These are phyloP conservation scores for Tangachromis dhanisi DNA, from an alignment of 2,113 vertebrate genomes.

Conservation along the genomic window DNA sequence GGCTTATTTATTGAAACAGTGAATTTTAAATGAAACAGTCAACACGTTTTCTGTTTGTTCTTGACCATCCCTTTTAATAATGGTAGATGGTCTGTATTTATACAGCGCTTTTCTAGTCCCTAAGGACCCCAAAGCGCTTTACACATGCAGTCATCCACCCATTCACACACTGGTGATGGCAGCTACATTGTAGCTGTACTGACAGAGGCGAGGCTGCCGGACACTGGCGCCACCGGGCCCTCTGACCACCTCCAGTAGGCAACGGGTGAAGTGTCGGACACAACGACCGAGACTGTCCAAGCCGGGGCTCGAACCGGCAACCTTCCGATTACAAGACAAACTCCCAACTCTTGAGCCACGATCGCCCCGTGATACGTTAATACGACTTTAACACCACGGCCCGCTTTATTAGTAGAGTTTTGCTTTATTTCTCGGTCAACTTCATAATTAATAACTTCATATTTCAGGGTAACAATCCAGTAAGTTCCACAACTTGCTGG, in stretches of 20 bases:
- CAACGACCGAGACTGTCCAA: rapidly evolving
- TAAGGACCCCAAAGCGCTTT: rapidly evolving
- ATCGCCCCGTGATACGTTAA: rapidly evolving
- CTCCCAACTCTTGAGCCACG: background rate
- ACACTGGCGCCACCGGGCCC: background rate
- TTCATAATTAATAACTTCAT: background rate
- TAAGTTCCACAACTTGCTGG: background rate
- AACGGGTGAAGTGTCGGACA: rapidly evolving
- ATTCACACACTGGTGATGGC: background rate
- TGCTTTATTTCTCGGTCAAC: background rate
- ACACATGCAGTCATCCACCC: rapidly evolving
- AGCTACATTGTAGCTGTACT: background rate
- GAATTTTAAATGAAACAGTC: background rate
- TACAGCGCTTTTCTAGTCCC: rapidly evolving
- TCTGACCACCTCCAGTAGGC: rapidly evolving
- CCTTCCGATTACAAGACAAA: rapidly evolving
- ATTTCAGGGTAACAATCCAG: background rate
- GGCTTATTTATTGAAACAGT: background rate
- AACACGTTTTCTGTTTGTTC: background rate
- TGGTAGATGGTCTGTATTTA: rapidly evolving
- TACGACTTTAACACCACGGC: rapidly evolving
- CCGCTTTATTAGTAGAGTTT: background rate
- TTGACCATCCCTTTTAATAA: background rate
- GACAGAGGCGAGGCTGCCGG: background rate
- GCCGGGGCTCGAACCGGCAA: rapidly evolving